Evolutionary conservation across 2,888 invertebrate genomes (phyloP).

Genomic region (Apotomis betuletana): DNA sequence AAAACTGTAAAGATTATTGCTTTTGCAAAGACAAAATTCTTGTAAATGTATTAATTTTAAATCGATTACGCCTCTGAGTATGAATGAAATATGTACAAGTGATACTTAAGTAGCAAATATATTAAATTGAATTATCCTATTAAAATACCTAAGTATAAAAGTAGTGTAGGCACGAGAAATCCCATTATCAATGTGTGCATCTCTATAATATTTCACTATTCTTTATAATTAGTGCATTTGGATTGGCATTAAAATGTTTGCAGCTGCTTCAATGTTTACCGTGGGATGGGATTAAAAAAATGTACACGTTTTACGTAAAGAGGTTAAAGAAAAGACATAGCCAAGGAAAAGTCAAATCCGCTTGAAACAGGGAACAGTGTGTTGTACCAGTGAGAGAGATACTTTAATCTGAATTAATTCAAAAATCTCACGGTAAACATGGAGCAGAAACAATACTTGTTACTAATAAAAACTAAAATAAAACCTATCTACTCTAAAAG

Average conservation of each 20-base stretch:
- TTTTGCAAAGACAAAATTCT: slow-evolving; percentile 24
- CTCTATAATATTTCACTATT: slow-evolving; percentile 52
- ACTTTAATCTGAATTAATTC: not conserved
- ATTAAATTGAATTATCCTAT: slow-evolving; percentile 59
- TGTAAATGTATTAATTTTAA: slow-evolving; percentile 21
- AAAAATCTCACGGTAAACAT: slow-evolving; percentile 14
- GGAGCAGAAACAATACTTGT: not conserved
- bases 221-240: slow-evolving; percentile 53
- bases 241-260: slow-evolving; percentile 26
- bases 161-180: slow-evolving; percentile 80
- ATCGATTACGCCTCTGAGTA: slow-evolving; percentile 34
- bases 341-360: no score
- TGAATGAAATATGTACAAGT: slow-evolving; percentile 45
- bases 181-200: slow-evolving; percentile 73
- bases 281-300: not conserved
- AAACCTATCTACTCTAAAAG: slow-evolving; percentile 16
- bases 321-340: no score
- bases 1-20: slow-evolving; percentile 21
- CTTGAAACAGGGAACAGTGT: no score
- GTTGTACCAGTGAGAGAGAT: no score
- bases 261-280: slow-evolving; percentile 7
- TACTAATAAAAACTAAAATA: slow-evolving; percentile 2
- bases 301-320: no score
- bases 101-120: slow-evolving; percentile 43
- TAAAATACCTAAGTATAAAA: slow-evolving; percentile 74